Percentiles rank a stretch among this genome's conserved stretches.
These are phyloP conservation scores for Leucophenga maculata DNA, from an alignment of 2,888 invertebrate species.

Conservation along the genomic window DNA sequence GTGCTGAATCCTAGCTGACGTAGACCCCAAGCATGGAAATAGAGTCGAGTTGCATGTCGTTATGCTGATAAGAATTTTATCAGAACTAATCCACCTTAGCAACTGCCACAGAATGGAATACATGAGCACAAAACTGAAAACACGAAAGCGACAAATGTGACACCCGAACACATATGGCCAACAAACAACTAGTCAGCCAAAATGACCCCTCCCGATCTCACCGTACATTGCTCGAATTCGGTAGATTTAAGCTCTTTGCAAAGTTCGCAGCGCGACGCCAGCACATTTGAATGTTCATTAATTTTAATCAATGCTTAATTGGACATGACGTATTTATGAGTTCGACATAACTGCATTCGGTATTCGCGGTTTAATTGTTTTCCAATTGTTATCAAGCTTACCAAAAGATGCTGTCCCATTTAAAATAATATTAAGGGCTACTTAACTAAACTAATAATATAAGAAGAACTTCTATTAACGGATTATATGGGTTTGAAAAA, in stretches of 20 bases:
- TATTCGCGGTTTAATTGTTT: slow-evolving; percentile 36
- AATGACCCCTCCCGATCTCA: background rate
- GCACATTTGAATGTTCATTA: slow-evolving; percentile 50
- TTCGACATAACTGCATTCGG: slow-evolving; percentile 48
- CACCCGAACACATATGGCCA: slow-evolving; percentile 7
- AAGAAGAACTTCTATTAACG: too few species aligned
- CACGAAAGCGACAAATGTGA: slow-evolving; percentile 19
- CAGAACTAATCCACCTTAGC: background rate
- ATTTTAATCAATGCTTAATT: slow-evolving; percentile 63
- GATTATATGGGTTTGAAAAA: too few species aligned
- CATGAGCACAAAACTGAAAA: slow-evolving; percentile 17
- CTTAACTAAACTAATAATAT: background rate
- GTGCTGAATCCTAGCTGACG: background rate
- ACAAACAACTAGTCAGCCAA: background rate
- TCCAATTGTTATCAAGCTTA: slow-evolving; percentile 24
- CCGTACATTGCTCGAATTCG: background rate
- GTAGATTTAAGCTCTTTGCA: background rate
- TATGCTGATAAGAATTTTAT: slow-evolving; percentile 24
- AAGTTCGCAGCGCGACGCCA: background rate
- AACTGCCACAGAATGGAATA: background rate
- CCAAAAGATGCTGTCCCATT: background rate
- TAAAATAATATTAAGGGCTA: background rate
- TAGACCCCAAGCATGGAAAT: slow-evolving; percentile 11
- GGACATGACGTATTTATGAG: slow-evolving; percentile 67
- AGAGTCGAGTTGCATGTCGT: slow-evolving; percentile 16